Base-by-base conservation (phyloP, 1,140 invertebrate genomes). In the Cydia splendana region DNA sequence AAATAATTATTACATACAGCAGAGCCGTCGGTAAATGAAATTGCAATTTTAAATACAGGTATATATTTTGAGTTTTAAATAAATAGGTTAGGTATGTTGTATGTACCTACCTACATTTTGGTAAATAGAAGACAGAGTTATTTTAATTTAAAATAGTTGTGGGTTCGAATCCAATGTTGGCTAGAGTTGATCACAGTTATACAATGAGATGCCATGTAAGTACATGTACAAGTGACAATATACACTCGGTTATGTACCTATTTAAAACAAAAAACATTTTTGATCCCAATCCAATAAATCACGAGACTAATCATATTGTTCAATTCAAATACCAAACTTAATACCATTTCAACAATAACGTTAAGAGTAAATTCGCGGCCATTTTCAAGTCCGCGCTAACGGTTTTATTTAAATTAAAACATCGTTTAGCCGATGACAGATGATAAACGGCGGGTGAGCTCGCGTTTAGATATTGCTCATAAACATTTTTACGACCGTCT, bases 401-500 rank as follows among this genome's bases (percentile, higher is more conserved):
- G 65, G 65, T 38, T 69, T 24, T 34, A 34, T 69, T 69, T 18
- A 69, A 38, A 69, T 69, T 69, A 34, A 69, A 69, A 34, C 65
- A 69, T 38, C 30, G 65, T 38, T 15, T 69, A 30, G n/a, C 65
- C 65, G 2, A 69, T 69, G 65, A 38, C 65, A 69, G 34, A 69
- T 69, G 65, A 67, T 30, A 42, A 15, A 69, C 28, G 28, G 30
- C 65, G 30, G 6, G 53, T 18, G 15, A 51, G 15, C 15, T 15
- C 65, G 65, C 7, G 65, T 67, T 67, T 30, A 12, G 65, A 67
- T 67, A 69, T 69, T 69, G 65, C 65, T 69, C 65, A 18, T 69
- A 69, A 69, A 69, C 65, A 38, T 28, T 69, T 69, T 69, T 69
- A 69, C 30, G 30, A 34, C 65, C 30, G 34, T 30, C 28, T 67